Percentiles rank a stretch among this genome's conserved stretches.
Conservation (phyloP, 2,888 invertebrate species). For the Craniophora ligustri region DNA sequence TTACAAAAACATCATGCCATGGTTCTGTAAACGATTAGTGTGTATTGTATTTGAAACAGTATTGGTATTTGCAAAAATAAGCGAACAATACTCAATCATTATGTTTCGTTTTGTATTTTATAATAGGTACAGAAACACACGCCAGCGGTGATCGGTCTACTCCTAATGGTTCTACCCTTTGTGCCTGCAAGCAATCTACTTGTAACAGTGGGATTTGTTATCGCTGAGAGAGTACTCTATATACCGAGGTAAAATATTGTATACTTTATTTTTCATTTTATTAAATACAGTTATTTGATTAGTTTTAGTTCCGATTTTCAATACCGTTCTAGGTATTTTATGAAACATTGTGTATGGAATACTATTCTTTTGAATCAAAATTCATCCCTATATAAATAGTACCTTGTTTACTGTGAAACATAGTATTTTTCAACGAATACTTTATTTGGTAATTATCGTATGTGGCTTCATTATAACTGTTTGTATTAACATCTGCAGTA, state of each 20-base stretch:
- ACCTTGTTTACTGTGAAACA: not conserved
- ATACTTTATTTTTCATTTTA: not conserved
- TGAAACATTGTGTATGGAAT: too few species aligned
- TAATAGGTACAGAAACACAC: conserved; percentile 91
- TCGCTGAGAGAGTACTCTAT: conserved; percentile 96
- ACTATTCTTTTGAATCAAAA: not conserved
- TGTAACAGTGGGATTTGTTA: conserved; percentile 94
- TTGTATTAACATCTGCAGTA: too few species aligned
- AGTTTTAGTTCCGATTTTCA: conserved; percentile 22
- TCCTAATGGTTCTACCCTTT: conserved; percentile 94
- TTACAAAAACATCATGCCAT: too few species aligned
- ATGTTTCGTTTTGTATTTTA: conserved; percentile 1
- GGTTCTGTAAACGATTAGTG: too few species aligned
- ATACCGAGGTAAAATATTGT: conserved; percentile 91
- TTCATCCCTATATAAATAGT: not conserved
- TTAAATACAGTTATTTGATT: conserved; percentile 27
- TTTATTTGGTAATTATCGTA: not conserved
- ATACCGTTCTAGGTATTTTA: conserved; percentile 9
- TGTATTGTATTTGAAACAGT: too few species aligned
- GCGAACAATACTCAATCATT: not conserved
- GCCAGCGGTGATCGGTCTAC: conserved; percentile 91
- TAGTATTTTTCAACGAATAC: not conserved
- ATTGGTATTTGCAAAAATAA: too few species aligned
- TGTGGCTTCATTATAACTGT: too few species aligned
- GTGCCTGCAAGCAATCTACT: conserved; percentile 95